Conservation (phyloP, 2,888 invertebrate genomes). For the Ganaspis brasiliensis region DNA sequence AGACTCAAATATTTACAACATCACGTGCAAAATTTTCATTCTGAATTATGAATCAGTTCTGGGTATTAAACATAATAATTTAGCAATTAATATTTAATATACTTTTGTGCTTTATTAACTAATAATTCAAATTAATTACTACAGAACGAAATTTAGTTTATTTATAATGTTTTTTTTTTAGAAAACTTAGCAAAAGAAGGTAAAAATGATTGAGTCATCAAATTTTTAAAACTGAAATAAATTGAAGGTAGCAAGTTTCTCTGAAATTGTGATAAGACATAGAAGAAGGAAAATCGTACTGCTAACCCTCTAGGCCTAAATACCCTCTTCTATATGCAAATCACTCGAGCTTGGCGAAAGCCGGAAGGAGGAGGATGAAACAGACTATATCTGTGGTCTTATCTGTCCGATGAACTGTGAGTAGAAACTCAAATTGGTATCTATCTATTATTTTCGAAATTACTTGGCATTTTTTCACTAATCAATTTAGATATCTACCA, state of each 20-base stretch:
- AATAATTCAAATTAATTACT: too few species aligned
- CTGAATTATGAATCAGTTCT: too few species aligned
- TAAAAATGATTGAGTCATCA: too few species aligned
- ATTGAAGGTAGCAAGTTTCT: constrained; percentile 49
- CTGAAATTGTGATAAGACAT: constrained; percentile 46
- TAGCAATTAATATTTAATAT: too few species aligned
- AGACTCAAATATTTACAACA: background rate
- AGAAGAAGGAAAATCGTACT: constrained; percentile 27
- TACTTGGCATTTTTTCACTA: constrained; percentile 42
- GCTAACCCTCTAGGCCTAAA: constrained; percentile 61
- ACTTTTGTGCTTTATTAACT: too few species aligned
- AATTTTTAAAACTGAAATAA: background rate
- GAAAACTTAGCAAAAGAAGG: too few species aligned
- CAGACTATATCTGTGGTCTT: constrained; percentile 63
- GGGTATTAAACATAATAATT: too few species aligned
- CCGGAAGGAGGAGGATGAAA: constrained; percentile 47
- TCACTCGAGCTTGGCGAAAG: constrained; percentile 59
- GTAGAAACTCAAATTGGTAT: constrained; percentile 67
- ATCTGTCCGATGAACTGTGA: constrained; percentile 62
- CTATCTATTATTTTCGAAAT: constrained; percentile 41
- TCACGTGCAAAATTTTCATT: too few species aligned
- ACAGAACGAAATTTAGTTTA: too few species aligned
- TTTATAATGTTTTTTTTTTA: too few species aligned
- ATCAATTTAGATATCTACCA: too few species aligned
- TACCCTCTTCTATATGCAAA: constrained; percentile 72